Conservation (phyloP, 2,888 invertebrate genomes). For the Tenthredo notha region DNA sequence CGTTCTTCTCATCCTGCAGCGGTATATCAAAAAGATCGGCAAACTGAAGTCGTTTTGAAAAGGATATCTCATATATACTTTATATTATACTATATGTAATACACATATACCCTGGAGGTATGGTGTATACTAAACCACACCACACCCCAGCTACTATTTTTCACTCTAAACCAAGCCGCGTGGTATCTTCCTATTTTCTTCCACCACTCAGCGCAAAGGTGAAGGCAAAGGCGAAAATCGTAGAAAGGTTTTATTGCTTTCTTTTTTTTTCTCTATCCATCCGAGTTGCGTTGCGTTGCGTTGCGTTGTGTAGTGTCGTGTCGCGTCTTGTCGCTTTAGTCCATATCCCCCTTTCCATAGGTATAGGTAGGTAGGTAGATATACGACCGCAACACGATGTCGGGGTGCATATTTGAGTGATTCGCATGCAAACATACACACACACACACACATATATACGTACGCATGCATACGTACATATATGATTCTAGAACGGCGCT, state of each 20-base stretch:
- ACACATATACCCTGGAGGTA: not conserved
- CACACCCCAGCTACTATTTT: conserved; percentile 13
- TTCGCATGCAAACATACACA: not conserved
- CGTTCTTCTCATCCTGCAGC: not conserved
- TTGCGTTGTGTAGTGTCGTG: not conserved
- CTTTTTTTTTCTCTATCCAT: conserved; percentile 11
- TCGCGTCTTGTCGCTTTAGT: conserved; percentile 7
- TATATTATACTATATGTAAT: not conserved
- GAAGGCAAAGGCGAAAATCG: conserved; percentile 21
- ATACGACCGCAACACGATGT: conserved; percentile 57
- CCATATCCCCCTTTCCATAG: conserved; percentile 50
- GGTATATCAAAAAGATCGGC: not conserved
- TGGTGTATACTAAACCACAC: not conserved
- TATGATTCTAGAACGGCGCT: not conserved
- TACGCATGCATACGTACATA: not conserved
- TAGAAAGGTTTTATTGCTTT: conserved; percentile 53
- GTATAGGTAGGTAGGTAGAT: conserved; percentile 57
- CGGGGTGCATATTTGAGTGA: conserved; percentile 45
- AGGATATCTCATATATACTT: not conserved
- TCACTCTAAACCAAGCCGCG: conserved; percentile 2
- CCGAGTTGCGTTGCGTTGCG: conserved; percentile 22
- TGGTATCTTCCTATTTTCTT: conserved; percentile 3
- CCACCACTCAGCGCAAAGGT: not conserved
- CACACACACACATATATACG: not conserved
- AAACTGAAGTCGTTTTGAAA: not conserved